Percentiles rank a stretch among this genome's conserved stretches.
These are phyloP conservation scores for Labroides dimidiatus DNA, from an alignment of 2,797 vertebrate genomes.

Conservation along the genomic window DNA sequence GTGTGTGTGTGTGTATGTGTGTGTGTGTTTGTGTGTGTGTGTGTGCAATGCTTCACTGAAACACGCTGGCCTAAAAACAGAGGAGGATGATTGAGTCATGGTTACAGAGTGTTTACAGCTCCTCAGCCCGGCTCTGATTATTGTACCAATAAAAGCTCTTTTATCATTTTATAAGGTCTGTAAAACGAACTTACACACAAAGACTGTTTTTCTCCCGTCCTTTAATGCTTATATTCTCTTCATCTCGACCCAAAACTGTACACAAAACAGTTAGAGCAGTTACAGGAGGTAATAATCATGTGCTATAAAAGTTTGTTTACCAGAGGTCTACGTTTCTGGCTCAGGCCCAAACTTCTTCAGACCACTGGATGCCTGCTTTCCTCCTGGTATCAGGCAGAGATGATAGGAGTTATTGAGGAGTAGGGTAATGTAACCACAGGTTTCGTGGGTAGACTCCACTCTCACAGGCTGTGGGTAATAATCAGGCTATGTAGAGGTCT, in stretches of 20 bases:
- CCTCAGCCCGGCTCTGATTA: constrained; percentile 48
- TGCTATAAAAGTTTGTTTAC: no score
- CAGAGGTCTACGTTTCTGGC: neutral
- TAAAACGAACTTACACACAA: constrained; percentile 51
- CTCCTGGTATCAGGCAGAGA: constrained; percentile 1
- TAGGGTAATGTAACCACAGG: no score
- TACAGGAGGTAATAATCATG: no score
- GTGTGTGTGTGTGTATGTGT: constrained; percentile 22
- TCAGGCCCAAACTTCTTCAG: constrained; percentile 4
- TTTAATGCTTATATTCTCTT: constrained; percentile 9
- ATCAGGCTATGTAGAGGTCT: no score
- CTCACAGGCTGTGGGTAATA: no score
- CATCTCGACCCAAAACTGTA: constrained; percentile 9
- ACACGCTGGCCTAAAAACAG: constrained; percentile 28
- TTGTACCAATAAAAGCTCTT: constrained; percentile 56
- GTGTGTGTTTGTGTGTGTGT: constrained; percentile 16
- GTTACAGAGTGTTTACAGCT: constrained; percentile 56
- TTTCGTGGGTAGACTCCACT: no score
- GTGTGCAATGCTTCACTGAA: constrained; percentile 38
- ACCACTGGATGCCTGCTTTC: neutral
- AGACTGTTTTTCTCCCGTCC: neutral
- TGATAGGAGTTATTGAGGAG: constrained; percentile 18
- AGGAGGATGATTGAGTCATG: constrained; percentile 58
- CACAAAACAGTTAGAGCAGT: neutral
- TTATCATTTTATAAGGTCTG: constrained; percentile 49